Evolutionary conservation across 2,113 vertebrate genomes (phyloP), one percentile per base, ranked within the genome.

Genomic region (Erythrocercus mccallii): DNA sequence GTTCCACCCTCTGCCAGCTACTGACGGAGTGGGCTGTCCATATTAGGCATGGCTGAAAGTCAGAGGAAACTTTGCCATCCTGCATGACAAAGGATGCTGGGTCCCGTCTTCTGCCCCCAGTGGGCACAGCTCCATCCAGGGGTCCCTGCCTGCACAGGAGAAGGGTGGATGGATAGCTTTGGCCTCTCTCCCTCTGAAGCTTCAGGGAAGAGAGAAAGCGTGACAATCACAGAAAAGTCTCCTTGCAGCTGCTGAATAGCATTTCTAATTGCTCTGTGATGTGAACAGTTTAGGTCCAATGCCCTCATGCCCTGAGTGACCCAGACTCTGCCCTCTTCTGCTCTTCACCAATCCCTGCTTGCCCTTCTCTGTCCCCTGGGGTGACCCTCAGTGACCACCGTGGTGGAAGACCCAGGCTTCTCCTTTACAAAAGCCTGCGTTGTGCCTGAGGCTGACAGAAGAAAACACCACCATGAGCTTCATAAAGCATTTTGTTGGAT

Each of bases 381-480:
- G 19, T 66, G 23, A 54, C 44, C 30, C 56, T 8, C 16, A 51
- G 44, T 60, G 61, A 65, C 48, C 28, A 79, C 22, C 28, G 18
- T 0, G 0, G 31, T 0, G 0, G 65, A 57, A 0, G 3, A 33
- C 20, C 8, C 21, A 20, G 56, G 33, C 35, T 81, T 35, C 42
- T 91, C 21, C 84, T 82, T 86, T 61, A 60, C 10, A 77, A 80
- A 72, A 35, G 21, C 5, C 19, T 30, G 5, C 30, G 15, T 51
- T 74, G 3, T 1, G 2, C 33, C 60, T 18, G 38, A 85, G n/a
- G 48, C n/a, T 3, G 1, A 17, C 7, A 27, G 56, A 51, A 68
- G 30, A 35, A 42, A 64, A 23, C 22, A 57, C 2, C 5, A 53
- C 31, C 0, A 0, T 19, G 77, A 45, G 16, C n/a, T 74, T 62